phyloP scores from a whole-genome alignment of 2,888 invertebrate genomes.

The Thereva nobilitata region DNA sequence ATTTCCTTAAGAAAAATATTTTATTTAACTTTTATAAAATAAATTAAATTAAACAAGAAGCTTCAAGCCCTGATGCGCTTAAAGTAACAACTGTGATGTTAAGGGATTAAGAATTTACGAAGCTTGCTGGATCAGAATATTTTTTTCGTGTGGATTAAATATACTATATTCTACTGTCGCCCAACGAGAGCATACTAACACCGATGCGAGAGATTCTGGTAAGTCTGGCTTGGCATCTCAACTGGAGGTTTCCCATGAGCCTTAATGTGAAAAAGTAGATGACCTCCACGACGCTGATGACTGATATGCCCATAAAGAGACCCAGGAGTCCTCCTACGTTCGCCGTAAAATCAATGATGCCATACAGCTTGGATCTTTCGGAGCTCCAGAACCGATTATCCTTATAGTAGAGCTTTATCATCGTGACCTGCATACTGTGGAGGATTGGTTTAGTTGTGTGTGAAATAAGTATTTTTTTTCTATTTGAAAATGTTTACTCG shows the following conservation, averaged over 20 bases:
- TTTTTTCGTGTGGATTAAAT: no score
- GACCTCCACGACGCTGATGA: constrained; percentile 54
- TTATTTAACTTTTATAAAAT: no score
- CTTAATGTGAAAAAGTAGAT: constrained; percentile 58
- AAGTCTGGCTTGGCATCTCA: constrained; percentile 41
- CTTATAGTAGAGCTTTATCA: constrained; percentile 24
- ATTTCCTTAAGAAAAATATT: no score
- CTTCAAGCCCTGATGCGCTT: no score
- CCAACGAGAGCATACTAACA: no score
- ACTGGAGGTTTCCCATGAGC: constrained; percentile 53
- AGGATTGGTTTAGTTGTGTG: neutral
- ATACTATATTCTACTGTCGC: no score
- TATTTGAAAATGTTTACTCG: neutral
- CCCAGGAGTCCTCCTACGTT: constrained; percentile 66
- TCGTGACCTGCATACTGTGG: constrained; percentile 15
- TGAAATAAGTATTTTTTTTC: neutral
- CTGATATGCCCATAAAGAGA: constrained; percentile 43
- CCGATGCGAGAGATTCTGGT: no score
- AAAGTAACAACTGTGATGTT: no score
- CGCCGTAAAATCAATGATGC: constrained; percentile 65
- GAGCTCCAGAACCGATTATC: constrained; percentile 64
- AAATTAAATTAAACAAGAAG: no score
- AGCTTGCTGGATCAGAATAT: no score
- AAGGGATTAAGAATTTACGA: no score
- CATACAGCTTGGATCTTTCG: constrained; percentile 65